Evolutionary conservation across 2,888 invertebrate species (phyloP).

Genomic region (Andrena camellia): DNA sequence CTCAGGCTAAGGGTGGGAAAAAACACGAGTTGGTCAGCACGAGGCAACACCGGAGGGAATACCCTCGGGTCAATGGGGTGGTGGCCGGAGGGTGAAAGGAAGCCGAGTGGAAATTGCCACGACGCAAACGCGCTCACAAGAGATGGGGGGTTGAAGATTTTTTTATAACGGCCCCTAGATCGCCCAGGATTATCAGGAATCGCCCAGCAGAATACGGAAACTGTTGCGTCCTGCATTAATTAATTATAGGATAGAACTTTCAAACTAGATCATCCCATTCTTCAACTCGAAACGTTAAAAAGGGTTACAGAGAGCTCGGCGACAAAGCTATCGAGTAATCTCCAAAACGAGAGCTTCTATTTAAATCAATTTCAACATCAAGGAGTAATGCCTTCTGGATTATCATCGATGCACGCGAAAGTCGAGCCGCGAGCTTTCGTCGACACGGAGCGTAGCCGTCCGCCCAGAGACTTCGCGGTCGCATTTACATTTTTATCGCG

Average conservation of each 20-base stretch:
- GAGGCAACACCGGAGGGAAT: conserved; percentile 70
- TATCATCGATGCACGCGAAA: not conserved
- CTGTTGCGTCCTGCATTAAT: not conserved
- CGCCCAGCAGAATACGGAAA: not conserved
- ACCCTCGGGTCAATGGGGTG: conserved; percentile 71
- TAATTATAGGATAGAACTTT: not conserved
- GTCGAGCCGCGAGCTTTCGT: not conserved
- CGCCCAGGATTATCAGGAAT: conserved; percentile 46
- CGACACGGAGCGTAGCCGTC: not conserved
- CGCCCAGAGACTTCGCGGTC: not conserved
- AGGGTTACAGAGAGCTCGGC: no score
- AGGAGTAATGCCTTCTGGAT: not conserved
- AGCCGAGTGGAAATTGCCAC: conserved; percentile 76
- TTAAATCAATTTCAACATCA: no score
- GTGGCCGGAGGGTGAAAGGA: conserved; percentile 69
- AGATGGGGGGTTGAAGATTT: conserved; percentile 74
- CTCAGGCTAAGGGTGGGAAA: conserved; percentile 74
- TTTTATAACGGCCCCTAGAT: conserved; percentile 58
- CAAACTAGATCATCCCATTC: no score
- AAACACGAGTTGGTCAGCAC: conserved; percentile 76
- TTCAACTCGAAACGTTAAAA: no score
- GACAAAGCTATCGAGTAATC: no score
- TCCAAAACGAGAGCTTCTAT: no score
- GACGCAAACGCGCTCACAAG: conserved; percentile 73
- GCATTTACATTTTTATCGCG: conserved; percentile 51